These are phyloP conservation scores for Alouatta palliata DNA, from an alignment of 2,113 vertebrate species.

Conservation along the genomic window DNA sequence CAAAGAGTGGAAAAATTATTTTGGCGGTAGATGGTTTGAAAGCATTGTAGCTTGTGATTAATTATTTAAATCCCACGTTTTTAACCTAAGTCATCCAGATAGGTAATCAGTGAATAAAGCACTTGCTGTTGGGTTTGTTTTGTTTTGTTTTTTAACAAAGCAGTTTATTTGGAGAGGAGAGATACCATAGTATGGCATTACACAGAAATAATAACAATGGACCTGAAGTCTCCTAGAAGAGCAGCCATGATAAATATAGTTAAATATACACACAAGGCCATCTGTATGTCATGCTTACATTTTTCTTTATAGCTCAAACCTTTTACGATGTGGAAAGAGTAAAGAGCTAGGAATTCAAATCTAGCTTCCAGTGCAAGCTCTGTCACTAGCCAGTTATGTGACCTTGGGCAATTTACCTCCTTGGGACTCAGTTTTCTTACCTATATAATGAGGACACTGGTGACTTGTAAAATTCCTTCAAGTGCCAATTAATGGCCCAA, in stretches of 20 bases:
- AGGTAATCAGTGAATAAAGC: neutral
- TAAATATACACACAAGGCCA: neutral
- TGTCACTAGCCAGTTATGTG: neutral
- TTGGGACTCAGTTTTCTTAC: constrained; percentile 14
- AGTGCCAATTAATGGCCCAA: neutral
- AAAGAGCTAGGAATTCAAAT: neutral
- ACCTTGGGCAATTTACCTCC: neutral
- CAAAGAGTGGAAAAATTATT: neutral
- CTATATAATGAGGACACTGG: neutral
- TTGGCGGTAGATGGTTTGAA: neutral
- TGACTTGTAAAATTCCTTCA: neutral
- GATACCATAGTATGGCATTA: neutral
- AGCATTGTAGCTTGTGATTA: neutral
- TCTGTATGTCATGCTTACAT: neutral
- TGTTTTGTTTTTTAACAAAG: neutral
- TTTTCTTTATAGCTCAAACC: neutral
- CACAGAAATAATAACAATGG: neutral
- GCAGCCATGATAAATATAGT: neutral
- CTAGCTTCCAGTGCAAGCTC: neutral
- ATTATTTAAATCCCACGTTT: constrained; percentile 8
- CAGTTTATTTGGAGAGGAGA: neutral
- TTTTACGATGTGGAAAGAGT: neutral
- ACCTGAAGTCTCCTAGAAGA: neutral
- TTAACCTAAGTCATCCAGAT: neutral
- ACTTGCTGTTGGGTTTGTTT: neutral